A percentile compares a stretch with the other conserved stretches of the same genome.
These are phyloP conservation scores for Sminthopsis crassicaudata DNA, from an alignment of 2,113 vertebrate species.

Conservation along the genomic window DNA sequence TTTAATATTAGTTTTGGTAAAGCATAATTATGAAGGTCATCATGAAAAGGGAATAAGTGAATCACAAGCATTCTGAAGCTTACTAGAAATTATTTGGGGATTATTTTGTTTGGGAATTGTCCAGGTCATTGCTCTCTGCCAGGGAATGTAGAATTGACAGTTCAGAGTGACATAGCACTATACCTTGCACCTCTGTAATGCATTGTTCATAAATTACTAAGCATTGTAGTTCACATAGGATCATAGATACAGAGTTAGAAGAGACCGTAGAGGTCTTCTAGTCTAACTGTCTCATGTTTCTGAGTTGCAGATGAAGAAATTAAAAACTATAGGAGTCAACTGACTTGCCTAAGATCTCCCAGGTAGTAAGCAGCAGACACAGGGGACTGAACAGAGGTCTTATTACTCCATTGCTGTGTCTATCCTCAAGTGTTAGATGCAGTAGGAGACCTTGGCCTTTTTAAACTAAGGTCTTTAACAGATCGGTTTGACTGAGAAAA, in stretches of 20 bases:
- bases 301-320: not conserved
- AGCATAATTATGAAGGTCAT: conserved; percentile 61
- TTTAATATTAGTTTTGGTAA: conserved; percentile 52
- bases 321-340: not conserved
- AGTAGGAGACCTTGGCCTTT: too few relatives aligned
- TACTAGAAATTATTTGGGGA: not conserved
- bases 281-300: not conserved
- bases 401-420: not conserved
- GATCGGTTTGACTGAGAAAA: too few relatives aligned
- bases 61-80: not conserved
- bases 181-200: not conserved
- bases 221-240: not conserved
- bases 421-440: not conserved
- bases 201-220: not conserved
- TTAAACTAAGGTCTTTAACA: too few relatives aligned
- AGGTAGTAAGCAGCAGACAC: not conserved
- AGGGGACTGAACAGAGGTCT: not conserved
- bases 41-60: conserved; percentile 10
- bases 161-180: not conserved
- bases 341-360: not conserved
- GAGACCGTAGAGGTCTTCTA: not conserved
- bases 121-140: not conserved
- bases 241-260: not conserved
- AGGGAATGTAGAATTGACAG: not conserved
- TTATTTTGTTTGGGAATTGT: not conserved